These are phyloP conservation scores for Atherinomorus stipes DNA, from an alignment of 2,113 vertebrate species.

Conservation along the genomic window DNA sequence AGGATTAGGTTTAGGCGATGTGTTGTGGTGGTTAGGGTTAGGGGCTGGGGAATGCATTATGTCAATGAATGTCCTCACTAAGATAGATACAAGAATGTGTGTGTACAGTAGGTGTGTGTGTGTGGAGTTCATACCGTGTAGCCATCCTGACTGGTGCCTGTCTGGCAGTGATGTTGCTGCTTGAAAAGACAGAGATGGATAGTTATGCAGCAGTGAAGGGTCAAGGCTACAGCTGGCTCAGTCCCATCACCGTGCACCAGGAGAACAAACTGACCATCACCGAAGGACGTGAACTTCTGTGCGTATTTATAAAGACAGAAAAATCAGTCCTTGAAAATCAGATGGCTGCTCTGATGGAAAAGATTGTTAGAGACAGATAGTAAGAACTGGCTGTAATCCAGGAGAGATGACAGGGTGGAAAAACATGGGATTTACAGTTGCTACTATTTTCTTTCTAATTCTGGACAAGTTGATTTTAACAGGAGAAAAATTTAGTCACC, in stretches of 20 bases:
- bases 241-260: not conserved
- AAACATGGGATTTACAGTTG: not conserved
- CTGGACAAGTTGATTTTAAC: too few relatives aligned
- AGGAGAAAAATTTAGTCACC: too few relatives aligned
- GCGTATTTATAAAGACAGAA: not conserved
- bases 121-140: not conserved
- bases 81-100: not conserved
- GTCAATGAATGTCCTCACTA: too few relatives aligned
- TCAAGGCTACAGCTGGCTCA: slow-evolving; percentile 51
- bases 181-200: slow-evolving; percentile 49
- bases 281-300: not conserved
- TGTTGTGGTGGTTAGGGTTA: too few relatives aligned
- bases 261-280: slow-evolving; percentile 5
- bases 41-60: too few relatives aligned
- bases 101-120: not conserved
- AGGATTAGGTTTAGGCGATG: too few relatives aligned
- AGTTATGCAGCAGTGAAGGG: slow-evolving; percentile 24
- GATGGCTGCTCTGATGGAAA: not conserved
- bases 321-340: not conserved
- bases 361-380: too few relatives aligned
- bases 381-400: not conserved
- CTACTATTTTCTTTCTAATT: too few relatives aligned
- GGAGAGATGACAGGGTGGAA: not conserved
- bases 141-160: slow-evolving; percentile 22
- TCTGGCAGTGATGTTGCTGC: slow-evolving; percentile 30